phyloP scores from a whole-genome alignment of 1,140 invertebrate species.

The Tenebrio molitor region DNA sequence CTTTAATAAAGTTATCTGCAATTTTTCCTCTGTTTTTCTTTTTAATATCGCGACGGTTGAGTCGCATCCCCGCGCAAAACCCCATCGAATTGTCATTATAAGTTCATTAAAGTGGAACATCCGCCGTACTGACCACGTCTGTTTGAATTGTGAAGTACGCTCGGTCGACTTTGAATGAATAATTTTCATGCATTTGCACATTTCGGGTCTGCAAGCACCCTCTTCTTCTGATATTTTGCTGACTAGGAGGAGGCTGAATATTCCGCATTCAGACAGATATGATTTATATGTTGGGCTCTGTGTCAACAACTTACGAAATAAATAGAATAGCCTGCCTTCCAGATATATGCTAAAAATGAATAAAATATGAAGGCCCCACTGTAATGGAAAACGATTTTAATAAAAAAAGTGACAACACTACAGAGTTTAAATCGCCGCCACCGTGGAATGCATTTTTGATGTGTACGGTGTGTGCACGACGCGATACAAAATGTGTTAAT shows the following conservation, averaged over 20 bases:
- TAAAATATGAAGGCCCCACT: conserved; percentile 37
- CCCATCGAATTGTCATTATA: conserved; percentile 15
- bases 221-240: conserved; percentile 38
- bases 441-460: conserved; percentile 1
- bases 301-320: conserved; percentile 46
- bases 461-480: background rate
- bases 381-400: conserved; percentile 43
- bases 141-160: conserved; percentile 38
- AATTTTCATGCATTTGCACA: conserved; percentile 48
- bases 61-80: background rate
- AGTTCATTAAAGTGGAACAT: conserved; percentile 34
- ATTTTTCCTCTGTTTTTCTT: background rate
- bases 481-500: background rate
- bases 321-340: conserved; percentile 46
- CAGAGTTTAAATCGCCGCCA: background rate
- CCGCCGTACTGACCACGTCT: conserved; percentile 28
- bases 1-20: conserved; percentile 5
- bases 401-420: conserved; percentile 24
- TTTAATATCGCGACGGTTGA: background rate
- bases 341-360: conserved; percentile 42
- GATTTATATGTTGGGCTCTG: conserved; percentile 44
- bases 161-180: conserved; percentile 42
- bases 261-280: conserved; percentile 44
- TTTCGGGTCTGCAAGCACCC: conserved; percentile 36
- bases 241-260: conserved; percentile 37